phyloP scores from a whole-genome alignment of 2,797 vertebrate genomes.

The Siniperca undulata region DNA sequence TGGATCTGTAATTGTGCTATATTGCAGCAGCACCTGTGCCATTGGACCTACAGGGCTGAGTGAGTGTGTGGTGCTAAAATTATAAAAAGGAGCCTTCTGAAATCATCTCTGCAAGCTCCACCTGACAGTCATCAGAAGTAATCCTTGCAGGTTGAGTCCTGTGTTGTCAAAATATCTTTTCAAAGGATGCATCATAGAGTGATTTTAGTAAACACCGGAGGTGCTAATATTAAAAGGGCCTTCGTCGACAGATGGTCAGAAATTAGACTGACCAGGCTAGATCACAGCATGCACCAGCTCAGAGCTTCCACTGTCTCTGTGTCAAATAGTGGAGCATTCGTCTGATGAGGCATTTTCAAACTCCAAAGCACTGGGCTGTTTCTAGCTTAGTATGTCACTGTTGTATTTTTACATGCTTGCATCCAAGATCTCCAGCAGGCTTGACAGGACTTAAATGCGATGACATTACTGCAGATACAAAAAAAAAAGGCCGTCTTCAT shows the following conservation, averaged over 20 bases:
- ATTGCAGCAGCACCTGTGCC: constrained; percentile 21
- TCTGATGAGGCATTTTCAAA: constrained; percentile 53
- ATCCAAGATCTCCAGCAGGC: constrained; percentile 25
- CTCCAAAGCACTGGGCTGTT: constrained; percentile 49
- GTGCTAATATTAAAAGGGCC: constrained; percentile 45
- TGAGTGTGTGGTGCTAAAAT: constrained; percentile 31
- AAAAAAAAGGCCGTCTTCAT: not conserved
- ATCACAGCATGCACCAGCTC: constrained; percentile 62
- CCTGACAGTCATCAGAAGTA: constrained; percentile 54
- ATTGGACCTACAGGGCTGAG: constrained; percentile 37
- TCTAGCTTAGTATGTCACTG: constrained; percentile 42
- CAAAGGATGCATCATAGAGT: constrained; percentile 48
- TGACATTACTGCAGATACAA: not conserved
- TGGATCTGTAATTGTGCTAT: constrained; percentile 47
- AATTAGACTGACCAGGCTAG: constrained; percentile 51
- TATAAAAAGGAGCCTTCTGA: constrained; percentile 43
- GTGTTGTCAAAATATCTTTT: constrained; percentile 66
- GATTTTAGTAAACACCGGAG: constrained; percentile 52
- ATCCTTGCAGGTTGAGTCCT: constrained; percentile 61
- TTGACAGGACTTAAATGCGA: constrained; percentile 28
- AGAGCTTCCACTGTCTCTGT: constrained; percentile 54
- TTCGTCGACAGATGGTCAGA: constrained; percentile 57
- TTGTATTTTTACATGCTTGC: constrained; percentile 52
- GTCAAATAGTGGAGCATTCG: constrained; percentile 59
- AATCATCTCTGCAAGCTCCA: constrained; percentile 50